Base-by-base conservation (phyloP, 2,888 invertebrate genomes). In the Drosophila macrospina region DNA sequence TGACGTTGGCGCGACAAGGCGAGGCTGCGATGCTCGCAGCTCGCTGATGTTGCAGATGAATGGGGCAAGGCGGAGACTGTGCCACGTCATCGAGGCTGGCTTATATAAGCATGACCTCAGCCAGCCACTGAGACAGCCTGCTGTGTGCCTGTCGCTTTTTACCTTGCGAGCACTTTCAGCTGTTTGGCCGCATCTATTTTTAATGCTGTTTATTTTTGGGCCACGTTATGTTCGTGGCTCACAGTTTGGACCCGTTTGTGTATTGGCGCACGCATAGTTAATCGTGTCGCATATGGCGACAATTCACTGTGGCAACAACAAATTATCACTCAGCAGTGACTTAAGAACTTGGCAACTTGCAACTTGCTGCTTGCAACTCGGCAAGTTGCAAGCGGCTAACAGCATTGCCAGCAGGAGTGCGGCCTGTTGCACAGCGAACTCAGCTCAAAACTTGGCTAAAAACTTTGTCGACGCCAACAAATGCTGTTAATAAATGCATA, bases 21-120 rank as follows among this genome's bases (percentile, higher is more conserved):
- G 28, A 41, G 45, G 10, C 26, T 36, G 45, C 45, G 69, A 47
- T 47, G 59, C 37, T 32, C 11, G 20, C 5, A 42, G 59, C 37
- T 32, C 11, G 20, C 5, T 30, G 51, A 20, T 30, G 36, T 16
- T 11, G 24, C 42, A 32, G 36, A 11, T 36, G 30, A 26, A 6
- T 30, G 16, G 0, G 54, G 24, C 47, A 5, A 16, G 5, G 8
- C 13, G 24, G 13, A 0, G 20, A 7, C 2, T 11, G 15, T 5
- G 51, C 42, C 36, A 60, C 60, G 60, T 60, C 60, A 55, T 62
- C 48, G 20, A 11, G 57, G 48, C 59, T 54, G 63, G 65, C 78
- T 82, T 86, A 86, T 72, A 69, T 80, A 82, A 81, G 84, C 71
- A 78, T 81, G 81, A 81, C 87, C 87, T 81, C 81, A 86, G 77